A percentile compares a stretch with the other conserved stretches of the same genome.
Evolutionary conservation across 2,888 invertebrate species (phyloP).

Genomic region (Lissonota sp.): DNA sequence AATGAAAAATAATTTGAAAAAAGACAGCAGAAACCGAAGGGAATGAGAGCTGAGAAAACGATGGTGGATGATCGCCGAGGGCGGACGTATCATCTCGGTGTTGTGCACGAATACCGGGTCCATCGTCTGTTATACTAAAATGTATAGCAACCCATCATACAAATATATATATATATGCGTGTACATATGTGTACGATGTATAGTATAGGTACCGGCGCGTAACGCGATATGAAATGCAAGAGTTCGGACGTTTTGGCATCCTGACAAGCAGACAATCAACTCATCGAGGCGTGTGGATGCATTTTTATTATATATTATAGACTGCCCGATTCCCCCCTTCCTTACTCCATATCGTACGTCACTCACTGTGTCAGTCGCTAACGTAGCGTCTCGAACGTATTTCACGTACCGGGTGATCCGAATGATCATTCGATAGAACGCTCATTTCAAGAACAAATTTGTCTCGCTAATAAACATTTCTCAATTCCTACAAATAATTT

Average conservation of each 20-base stretch:
- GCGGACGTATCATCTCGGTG: conserved; percentile 64
- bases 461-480: no score
- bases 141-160: conserved; percentile 23
- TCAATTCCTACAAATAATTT: no score
- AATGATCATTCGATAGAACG: conserved; percentile 56
- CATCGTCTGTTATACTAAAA: conserved; percentile 33
- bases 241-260: conserved; percentile 84
- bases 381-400: conserved; percentile 83
- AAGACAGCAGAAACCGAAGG: conserved; percentile 22
- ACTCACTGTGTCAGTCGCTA: conserved; percentile 80
- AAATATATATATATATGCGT: neutral
- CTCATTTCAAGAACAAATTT: neutral
- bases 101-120: conserved; percentile 59
- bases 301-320: conserved; percentile 84
- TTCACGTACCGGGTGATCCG: conserved; percentile 81
- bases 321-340: conserved; percentile 82
- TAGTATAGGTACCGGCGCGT: conserved; percentile 76
- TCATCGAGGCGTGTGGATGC: conserved; percentile 84
- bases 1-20: conserved; percentile 35
- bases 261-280: conserved; percentile 84
- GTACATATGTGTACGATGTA: conserved; percentile 11
- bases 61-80: conserved; percentile 64
- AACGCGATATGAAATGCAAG: conserved; percentile 83
- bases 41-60: conserved; percentile 52
- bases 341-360: conserved; percentile 69